Evolutionary conservation across 2,888 invertebrate species (phyloP).

Genomic region (Pantelozetes paolii): DNA sequence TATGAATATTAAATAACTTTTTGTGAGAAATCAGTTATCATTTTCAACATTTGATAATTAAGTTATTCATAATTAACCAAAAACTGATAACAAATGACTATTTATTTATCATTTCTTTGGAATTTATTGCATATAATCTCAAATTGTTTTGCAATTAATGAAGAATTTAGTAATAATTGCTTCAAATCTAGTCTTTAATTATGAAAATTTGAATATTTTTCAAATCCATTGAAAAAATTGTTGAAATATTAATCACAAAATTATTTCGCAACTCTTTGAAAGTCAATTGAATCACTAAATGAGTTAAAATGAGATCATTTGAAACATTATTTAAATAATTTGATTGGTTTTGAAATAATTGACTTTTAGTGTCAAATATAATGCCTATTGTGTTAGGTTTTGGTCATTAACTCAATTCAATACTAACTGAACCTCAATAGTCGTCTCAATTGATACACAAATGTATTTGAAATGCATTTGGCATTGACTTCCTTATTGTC

Average conservation of each 20-base stretch:
- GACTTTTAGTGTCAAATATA: too few relatives aligned
- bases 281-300: too few relatives aligned
- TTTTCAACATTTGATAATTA: neutral
- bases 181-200: neutral
- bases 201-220: neutral
- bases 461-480: neutral
- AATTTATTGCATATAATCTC: neutral
- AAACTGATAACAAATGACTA: neutral
- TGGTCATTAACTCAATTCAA: neutral
- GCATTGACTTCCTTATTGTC: constrained; percentile 11
- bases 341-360: too few relatives aligned
- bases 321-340: too few relatives aligned
- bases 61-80: neutral
- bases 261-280: neutral
- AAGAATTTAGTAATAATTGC: neutral
- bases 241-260: neutral
- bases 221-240: too few relatives aligned
- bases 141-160: neutral
- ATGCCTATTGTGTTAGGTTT: too few relatives aligned
- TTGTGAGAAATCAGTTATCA: too few relatives aligned
- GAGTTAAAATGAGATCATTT: too few relatives aligned
- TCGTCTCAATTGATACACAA: neutral
- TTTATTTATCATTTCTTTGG: neutral
- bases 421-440: neutral
- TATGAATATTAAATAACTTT: too few relatives aligned